Conservation (phyloP, 2,888 invertebrate genomes). For the Drosophila pegasa region DNA sequence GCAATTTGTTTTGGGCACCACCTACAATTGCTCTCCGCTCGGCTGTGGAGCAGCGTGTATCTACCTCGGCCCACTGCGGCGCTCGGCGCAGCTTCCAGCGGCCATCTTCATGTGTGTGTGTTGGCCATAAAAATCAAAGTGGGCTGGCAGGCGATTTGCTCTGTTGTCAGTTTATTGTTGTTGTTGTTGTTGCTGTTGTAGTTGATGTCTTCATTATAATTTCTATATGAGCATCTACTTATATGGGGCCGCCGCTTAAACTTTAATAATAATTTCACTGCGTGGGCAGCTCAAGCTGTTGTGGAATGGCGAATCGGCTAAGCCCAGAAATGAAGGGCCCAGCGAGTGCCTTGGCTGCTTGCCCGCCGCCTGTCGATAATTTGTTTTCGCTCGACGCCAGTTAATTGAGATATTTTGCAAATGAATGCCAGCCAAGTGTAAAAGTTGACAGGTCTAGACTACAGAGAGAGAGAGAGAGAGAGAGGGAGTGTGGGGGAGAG, state of each 20-base stretch:
- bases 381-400: conserved; percentile 53
- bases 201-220: conserved; percentile 80
- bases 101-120: conserved; percentile 50
- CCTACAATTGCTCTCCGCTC: conserved; percentile 64
- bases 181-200: conserved; percentile 42
- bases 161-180: conserved; percentile 60
- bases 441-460: conserved; percentile 38
- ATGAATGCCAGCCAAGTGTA: conserved; percentile 50
- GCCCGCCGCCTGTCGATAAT: conserved; percentile 52
- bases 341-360: conserved; percentile 32
- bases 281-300: conserved; percentile 47
- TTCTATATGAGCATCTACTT: conserved; percentile 52
- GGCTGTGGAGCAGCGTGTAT: conserved; percentile 56
- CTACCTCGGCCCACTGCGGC: conserved; percentile 16
- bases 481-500: not conserved
- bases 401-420: conserved; percentile 71
- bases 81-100: conserved; percentile 21
- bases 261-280: conserved; percentile 70
- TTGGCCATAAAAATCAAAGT: conserved; percentile 77
- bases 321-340: conserved; percentile 58
- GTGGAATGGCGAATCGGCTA: conserved; percentile 68
- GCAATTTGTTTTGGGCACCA: conserved; percentile 77
- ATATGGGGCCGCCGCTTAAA: conserved; percentile 13
- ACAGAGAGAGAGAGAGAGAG: not conserved
- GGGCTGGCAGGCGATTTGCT: conserved; percentile 77